Conservation (phyloP, 2,888 invertebrate species). For the Enchytraeus crypticus region DNA sequence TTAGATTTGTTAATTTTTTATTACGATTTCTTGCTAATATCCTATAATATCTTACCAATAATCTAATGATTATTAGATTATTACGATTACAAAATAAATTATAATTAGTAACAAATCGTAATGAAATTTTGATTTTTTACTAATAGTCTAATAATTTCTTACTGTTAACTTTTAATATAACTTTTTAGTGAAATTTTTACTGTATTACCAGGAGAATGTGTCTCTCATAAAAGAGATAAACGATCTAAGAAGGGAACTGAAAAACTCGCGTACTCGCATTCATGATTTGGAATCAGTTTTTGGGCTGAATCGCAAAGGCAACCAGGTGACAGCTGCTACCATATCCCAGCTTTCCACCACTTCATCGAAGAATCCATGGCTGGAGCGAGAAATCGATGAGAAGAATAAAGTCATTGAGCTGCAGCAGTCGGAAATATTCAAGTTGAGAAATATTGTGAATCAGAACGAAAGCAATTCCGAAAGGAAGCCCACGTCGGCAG, state of each 20-base stretch:
- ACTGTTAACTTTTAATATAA: too few relatives aligned
- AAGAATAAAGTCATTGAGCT: constrained; percentile 50
- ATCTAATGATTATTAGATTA: too few relatives aligned
- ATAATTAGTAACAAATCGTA: too few relatives aligned
- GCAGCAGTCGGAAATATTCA: constrained; percentile 51
- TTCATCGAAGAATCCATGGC: constrained; percentile 48
- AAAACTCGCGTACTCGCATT: constrained; percentile 59
- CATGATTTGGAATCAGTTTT: constrained; percentile 61
- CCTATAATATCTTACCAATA: too few relatives aligned
- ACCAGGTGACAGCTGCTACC: constrained; percentile 31
- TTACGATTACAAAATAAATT: too few relatives aligned
- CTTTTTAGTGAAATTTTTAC: too few relatives aligned
- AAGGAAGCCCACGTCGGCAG: constrained; percentile 17
- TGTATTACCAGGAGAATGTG: constrained; percentile 62
- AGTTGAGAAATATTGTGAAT: constrained; percentile 38
- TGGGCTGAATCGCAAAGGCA: constrained; percentile 43
- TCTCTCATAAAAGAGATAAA: constrained; percentile 69
- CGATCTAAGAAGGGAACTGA: constrained; percentile 62
- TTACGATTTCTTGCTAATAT: too few relatives aligned
- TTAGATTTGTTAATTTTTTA: too few relatives aligned
- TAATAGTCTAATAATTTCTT: too few relatives aligned
- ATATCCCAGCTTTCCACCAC: constrained; percentile 51
- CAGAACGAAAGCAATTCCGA: constrained; percentile 29
- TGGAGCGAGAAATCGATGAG: constrained; percentile 59
- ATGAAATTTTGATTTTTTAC: too few relatives aligned